A percentile compares a stretch with the other conserved stretches of the same genome.
These are phyloP conservation scores for Abscondita cerata DNA, from an alignment of 2,888 invertebrate species.

Conservation along the genomic window DNA sequence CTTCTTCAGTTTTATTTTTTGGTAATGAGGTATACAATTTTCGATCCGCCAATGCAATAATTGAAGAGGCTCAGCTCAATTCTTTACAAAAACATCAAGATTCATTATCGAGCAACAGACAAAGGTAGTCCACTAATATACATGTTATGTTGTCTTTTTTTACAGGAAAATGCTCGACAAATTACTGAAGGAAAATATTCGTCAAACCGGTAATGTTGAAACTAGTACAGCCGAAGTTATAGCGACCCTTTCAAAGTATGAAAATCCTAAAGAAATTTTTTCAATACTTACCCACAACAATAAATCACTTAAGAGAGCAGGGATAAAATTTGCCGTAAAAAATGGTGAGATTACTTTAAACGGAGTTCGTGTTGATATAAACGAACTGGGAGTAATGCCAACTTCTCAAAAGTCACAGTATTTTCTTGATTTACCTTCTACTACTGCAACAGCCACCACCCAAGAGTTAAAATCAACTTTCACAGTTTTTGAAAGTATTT, in stretches of 20 bases:
- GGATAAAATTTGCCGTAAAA: slow-evolving; percentile 48
- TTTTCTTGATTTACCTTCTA: slow-evolving; percentile 32
- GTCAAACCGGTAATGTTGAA: slow-evolving; percentile 55
- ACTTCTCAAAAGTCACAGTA: slow-evolving; percentile 41
- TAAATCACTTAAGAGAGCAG: slow-evolving; percentile 62
- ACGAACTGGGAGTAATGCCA: slow-evolving; percentile 42
- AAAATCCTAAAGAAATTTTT: slow-evolving; percentile 65
- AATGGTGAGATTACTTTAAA: slow-evolving; percentile 48
- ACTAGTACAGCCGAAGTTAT: slow-evolving; percentile 65
- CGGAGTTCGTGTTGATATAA: slow-evolving; percentile 45
- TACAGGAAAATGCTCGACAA: slow-evolving; percentile 66
- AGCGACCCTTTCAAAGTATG: slow-evolving; percentile 61
- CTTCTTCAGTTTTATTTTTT: slow-evolving; percentile 45
- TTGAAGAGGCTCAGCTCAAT: too few relatives aligned
- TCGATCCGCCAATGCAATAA: too few relatives aligned
- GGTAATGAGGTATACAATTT: slow-evolving; percentile 44
- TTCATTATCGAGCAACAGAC: too few relatives aligned
- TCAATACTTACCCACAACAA: slow-evolving; percentile 63
- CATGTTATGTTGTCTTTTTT: too few relatives aligned
- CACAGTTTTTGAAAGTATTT: too few relatives aligned
- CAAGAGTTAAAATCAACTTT: too few relatives aligned
- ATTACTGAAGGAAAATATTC: slow-evolving; percentile 63
- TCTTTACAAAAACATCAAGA: too few relatives aligned
- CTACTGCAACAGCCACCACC: too few relatives aligned
- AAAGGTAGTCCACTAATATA: too few relatives aligned